Evolutionary conservation across 2,888 invertebrate species (phyloP).

Genomic region (Ecliptopera silaceata): DNA sequence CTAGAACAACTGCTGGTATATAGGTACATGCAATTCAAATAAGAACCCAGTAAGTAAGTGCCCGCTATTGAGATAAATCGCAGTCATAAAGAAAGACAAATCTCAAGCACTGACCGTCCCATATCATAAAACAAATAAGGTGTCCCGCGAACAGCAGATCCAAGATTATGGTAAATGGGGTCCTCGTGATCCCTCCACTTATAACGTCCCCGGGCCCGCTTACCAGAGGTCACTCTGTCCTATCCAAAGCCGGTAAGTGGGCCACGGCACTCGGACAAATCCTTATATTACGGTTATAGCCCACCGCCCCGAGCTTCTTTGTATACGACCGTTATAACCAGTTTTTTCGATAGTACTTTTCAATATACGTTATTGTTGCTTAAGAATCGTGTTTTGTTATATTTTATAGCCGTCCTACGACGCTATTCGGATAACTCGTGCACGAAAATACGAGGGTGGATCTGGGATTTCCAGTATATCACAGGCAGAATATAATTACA

Average conservation of each 20-base stretch:
- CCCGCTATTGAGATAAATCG: constrained; percentile 17
- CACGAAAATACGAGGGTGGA: constrained; percentile 22
- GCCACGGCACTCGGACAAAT: constrained; percentile 66
- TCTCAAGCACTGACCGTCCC: constrained; percentile 26
- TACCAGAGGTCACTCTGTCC: constrained; percentile 51
- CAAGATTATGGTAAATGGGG: constrained; percentile 68
- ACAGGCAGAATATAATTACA: too few species aligned
- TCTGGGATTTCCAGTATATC: constrained; percentile 16
- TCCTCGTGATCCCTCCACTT: constrained; percentile 60
- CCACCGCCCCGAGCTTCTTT: constrained; percentile 47
- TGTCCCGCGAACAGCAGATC: constrained; percentile 38
- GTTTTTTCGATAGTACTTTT: constrained; percentile 53
- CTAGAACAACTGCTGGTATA: not conserved
- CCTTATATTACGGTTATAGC: constrained; percentile 70
- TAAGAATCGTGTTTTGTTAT: constrained; percentile 30
- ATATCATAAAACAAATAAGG: constrained; percentile 39
- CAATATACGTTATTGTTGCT: constrained; percentile 43
- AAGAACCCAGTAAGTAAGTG: constrained; percentile 11
- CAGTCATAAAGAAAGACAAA: constrained; percentile 32
- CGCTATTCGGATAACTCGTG: constrained; percentile 26
- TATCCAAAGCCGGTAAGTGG: constrained; percentile 67
- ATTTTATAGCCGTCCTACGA: constrained; percentile 34
- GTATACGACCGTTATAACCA: constrained; percentile 55
- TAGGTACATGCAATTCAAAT: constrained; percentile 7
- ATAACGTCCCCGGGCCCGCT: constrained; percentile 57